Evolutionary conservation across 2,797 vertebrate genomes (phyloP).

Genomic region (Avahi laniger): DNA sequence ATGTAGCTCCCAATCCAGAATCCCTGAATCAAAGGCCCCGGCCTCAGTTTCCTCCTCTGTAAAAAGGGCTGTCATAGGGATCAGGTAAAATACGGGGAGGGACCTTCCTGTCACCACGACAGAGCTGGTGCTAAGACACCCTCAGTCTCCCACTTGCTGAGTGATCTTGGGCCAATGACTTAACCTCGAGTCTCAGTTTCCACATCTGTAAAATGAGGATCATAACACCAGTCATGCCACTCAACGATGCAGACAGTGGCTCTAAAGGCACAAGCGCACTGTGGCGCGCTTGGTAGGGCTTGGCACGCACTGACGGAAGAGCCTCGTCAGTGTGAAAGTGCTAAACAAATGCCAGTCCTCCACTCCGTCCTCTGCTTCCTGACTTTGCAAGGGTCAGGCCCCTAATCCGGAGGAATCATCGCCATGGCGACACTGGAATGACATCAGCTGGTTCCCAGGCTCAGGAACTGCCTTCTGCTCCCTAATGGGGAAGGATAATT

Average conservation of each 20-base stretch:
- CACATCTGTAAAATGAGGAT: neutral
- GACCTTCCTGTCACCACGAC: neutral
- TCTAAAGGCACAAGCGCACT: neutral
- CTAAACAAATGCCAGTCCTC: neutral
- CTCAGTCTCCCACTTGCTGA: neutral
- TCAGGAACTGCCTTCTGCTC: constrained; percentile 33
- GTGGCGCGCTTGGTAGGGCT: neutral
- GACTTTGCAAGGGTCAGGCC: constrained; percentile 53
- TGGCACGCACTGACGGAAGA: neutral
- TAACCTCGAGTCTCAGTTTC: neutral
- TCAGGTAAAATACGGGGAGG: neutral
- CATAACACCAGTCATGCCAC: neutral
- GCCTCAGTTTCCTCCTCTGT: neutral
- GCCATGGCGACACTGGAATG: constrained; percentile 43
- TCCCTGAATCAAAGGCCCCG: neutral
- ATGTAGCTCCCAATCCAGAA: neutral
- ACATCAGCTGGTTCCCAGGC: constrained; percentile 71
- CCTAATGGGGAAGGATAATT: neutral
- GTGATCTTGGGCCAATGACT: neutral
- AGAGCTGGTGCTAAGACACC: neutral
- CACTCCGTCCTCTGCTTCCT: constrained; percentile 4
- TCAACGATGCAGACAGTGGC: neutral
- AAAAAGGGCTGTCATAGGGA: neutral
- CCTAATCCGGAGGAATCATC: constrained; percentile 46
- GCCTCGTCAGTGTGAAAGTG: neutral